Evolutionary conservation across 92 coral and sea anemone species (phyloP), one percentile per base, ranked within the genome.

Genomic region (Epizoanthus fatuus): DNA sequence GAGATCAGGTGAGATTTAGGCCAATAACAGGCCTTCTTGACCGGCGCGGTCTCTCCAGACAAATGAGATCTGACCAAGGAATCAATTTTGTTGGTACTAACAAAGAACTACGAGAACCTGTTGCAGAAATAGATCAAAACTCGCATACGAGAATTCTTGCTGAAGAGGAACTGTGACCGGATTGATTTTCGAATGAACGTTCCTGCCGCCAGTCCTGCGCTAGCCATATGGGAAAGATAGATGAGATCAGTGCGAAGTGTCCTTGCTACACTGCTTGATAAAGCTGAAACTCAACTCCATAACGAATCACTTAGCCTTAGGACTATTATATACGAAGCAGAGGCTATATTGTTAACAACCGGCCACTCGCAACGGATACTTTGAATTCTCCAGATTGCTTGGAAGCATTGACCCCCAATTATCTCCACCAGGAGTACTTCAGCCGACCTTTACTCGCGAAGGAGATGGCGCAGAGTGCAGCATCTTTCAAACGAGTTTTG

Each of bases 51-150:
- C 52, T 5, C 13, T 62, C 57, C 4, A 10, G 81, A 15, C 63
- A 47, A 47, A 22, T 74, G 52, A 62, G 63, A 19, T 74, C 81
- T 13, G 81, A 74, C 63, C 81, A 74, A 54, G 81, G 81, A n/a
- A 74, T 65, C 5, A 74, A 74, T 74, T 74, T 49, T 7, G 32
- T 74, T 19, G 81, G 81, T 53, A 47, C 29, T 40, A 32, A 42
- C 7, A 79, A 79, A 47, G 84, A 79, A 63, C 51, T 79, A 7
- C 7, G 40, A 11, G 10, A 56, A 20, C 72, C 72, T 6, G 19
- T 62, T 55, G 49, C 45, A 44, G 74, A 42, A 32, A 37, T 62
- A 20, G 25, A 79, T 44, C 2, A 60, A 25, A 32, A 29, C 47
- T 3, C 20, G 20, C 29, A 58, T 64, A 5, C 47, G 49, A 45